Evolutionary conservation across 2,888 invertebrate genomes (phyloP).

Genomic region (Molorchus minor): DNA sequence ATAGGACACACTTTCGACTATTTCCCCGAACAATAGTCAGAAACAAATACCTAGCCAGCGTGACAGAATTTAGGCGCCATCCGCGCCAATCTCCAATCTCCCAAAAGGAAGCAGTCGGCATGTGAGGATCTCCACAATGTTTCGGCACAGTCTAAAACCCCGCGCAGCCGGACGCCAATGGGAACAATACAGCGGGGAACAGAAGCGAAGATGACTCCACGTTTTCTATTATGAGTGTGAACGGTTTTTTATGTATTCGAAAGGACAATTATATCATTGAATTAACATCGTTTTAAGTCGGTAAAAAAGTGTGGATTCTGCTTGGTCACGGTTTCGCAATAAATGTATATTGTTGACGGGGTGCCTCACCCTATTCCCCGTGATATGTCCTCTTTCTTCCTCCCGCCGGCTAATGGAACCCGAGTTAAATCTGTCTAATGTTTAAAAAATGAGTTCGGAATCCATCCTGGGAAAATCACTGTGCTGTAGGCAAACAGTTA

Average conservation of each 20-base stretch:
- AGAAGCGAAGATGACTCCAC: constrained; percentile 55
- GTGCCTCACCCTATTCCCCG: constrained; percentile 48
- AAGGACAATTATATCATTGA: constrained; percentile 63
- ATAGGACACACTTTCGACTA: background rate
- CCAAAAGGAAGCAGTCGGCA: constrained; percentile 2
- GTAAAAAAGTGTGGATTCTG: constrained; percentile 58
- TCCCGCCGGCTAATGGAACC: constrained; percentile 54
- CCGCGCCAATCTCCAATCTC: background rate
- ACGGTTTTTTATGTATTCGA: constrained; percentile 59
- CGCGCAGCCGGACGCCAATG: constrained; percentile 26
- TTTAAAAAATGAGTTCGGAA: constrained; percentile 52
- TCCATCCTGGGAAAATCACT: constrained; percentile 39
- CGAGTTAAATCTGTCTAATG: constrained; percentile 51
- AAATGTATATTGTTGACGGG: constrained; percentile 56
- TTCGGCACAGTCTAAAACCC: background rate
- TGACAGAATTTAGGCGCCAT: constrained; percentile 25
- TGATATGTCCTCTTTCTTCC: constrained; percentile 38
- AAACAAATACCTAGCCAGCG: constrained; percentile 14
- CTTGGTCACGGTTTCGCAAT: constrained; percentile 59
- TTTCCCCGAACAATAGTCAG: background rate
- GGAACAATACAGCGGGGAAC: constrained; percentile 41
- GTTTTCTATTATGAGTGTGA: constrained; percentile 55
- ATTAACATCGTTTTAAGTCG: constrained; percentile 58
- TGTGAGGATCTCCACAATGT: background rate
- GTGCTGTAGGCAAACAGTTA: constrained; percentile 29